Conservation (phyloP, 2,888 invertebrate genomes). For the Catocala sponsa region DNA sequence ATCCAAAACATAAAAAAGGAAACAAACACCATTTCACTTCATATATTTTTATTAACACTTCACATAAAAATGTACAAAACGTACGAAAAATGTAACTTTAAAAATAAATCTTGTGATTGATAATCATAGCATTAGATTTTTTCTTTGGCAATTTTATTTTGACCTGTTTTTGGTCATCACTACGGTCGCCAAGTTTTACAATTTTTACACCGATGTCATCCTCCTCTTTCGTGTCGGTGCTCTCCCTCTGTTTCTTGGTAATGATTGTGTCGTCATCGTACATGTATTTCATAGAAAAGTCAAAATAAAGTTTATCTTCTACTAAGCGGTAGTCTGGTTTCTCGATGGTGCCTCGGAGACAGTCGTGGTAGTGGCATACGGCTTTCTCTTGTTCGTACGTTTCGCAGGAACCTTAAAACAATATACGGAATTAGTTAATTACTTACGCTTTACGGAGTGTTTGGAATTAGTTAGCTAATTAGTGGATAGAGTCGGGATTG, state of each 20-base stretch:
- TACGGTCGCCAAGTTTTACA: conserved; percentile 34
- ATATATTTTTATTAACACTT: not conserved
- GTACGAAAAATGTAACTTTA: conserved; percentile 42
- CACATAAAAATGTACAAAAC: conserved; percentile 5
- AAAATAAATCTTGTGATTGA: conserved; percentile 84
- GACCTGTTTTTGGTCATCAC: conserved; percentile 43
- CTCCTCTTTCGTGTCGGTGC: conserved; percentile 8
- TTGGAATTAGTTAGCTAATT: no score
- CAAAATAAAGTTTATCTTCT: conserved; percentile 80
- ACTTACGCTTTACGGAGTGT: no score
- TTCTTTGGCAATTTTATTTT: conserved; percentile 62
- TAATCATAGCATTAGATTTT: conserved; percentile 81
- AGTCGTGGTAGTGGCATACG: conserved; percentile 89
- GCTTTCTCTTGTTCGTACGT: conserved; percentile 89
- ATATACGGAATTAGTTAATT: no score
- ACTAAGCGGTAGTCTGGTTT: conserved; percentile 80
- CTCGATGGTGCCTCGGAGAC: conserved; percentile 79
- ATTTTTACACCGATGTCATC: conserved; percentile 32
- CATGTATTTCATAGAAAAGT: conserved; percentile 76
- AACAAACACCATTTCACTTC: no score
- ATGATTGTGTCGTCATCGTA: conserved; percentile 53
- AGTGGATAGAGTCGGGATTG: no score
- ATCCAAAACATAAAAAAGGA: no score
- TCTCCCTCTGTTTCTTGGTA: conserved; percentile 41
- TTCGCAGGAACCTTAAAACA: conserved; percentile 87